Evolutionary conservation across 2,888 invertebrate species (phyloP), one percentile per base, ranked within the genome.

Genomic region (Hydraecia micacea): DNA sequence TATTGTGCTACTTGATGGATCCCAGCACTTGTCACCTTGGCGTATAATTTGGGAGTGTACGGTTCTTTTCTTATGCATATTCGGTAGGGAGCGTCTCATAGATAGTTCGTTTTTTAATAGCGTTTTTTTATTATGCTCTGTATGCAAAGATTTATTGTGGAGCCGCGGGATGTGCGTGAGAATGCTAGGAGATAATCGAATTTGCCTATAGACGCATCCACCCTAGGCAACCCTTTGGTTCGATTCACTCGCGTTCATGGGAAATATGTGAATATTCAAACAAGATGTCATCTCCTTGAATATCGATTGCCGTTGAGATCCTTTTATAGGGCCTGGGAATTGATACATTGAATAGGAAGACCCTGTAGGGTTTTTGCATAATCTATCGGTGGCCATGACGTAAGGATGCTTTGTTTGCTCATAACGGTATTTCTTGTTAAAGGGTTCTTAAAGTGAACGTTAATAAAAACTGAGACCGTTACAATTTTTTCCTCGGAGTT

Each of bases 251-350:
- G 89, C 62, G 89, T 92, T 93, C 96, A 95, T 96, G 97, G 96
- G 96, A 96, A 88, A 96, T 92, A 95, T 93, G 94, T 94, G 95
- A 93, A 96, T 96, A 97, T 97, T 97, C 96, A 97, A 97, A 96
- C 96, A 97, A 96, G 97, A 96, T 97, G 96, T 96, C 97, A 96
- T 97, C 97, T 95, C 93, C 94, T 93, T 96, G 96, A 96, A 96
- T 97, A 97, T 97, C 97, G 97, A 97, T 97, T 95, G 96, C 94
- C 94, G 95, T 94, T 93, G 93, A 88, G 92, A 90, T 93, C 93
- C 92, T 94, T 95, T 94, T 94, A 94, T 92, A 92, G 93, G 92
- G 93, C 96, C 93, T 96, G 96, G 96, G 97, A 96, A 97, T 93
- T 95, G 95, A 95, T 96, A 95, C 93, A 92, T 88, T 95, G 94